A percentile compares a stretch with the other conserved stretches of the same genome.
Conservation (phyloP, 2,888 invertebrate genomes). For the Neoascia interrupta region DNA sequence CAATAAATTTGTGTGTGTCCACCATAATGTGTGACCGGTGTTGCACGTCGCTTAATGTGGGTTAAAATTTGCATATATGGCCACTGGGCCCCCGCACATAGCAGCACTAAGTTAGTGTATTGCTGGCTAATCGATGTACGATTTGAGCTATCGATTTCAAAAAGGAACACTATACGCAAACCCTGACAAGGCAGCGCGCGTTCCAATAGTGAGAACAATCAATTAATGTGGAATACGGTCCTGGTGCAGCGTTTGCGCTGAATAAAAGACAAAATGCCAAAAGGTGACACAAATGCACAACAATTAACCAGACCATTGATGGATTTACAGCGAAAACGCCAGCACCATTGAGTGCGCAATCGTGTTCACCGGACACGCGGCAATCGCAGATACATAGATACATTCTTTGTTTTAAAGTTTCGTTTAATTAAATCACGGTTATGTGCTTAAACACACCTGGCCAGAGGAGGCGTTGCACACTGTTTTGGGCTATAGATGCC, state of each 20-base stretch:
- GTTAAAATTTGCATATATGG: constrained; percentile 69
- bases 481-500: constrained; percentile 28
- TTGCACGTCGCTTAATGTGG: constrained; percentile 57
- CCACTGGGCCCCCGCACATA: constrained; percentile 63
- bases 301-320: constrained; percentile 55
- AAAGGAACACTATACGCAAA: neutral
- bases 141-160: constrained; percentile 32
- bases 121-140: constrained; percentile 34
- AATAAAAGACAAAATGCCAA: constrained; percentile 16
- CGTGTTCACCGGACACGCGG: constrained; percentile 42
- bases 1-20: constrained; percentile 58
- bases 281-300: constrained; percentile 37
- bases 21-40: constrained; percentile 30
- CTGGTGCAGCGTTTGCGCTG: constrained; percentile 55
- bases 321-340: constrained; percentile 50
- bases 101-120: no score
- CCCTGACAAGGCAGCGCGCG: neutral
- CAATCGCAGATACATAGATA: constrained; percentile 33
- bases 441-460: constrained; percentile 46
- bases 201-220: constrained; percentile 49
- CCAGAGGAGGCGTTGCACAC: constrained; percentile 47
- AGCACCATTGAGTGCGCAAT: constrained; percentile 61
- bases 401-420: constrained; percentile 31
- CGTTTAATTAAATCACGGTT: constrained; percentile 61
- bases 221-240: constrained; percentile 52